Base-by-base conservation (phyloP, 2,113 vertebrate genomes). In the Chunga burmeisteri region DNA sequence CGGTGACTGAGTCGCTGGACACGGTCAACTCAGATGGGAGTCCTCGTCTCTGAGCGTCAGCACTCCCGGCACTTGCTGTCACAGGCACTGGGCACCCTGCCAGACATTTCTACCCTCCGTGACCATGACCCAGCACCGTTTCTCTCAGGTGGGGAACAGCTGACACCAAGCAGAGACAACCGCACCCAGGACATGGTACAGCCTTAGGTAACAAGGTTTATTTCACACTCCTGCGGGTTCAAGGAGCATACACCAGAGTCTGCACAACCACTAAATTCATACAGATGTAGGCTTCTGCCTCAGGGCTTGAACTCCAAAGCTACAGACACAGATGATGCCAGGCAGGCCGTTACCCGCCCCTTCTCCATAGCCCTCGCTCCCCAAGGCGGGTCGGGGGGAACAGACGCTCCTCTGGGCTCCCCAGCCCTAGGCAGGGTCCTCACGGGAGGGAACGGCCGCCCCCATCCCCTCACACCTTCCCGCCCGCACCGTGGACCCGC, bases 11-110 rank as follows among this genome's bases (percentile, higher is more conserved):
- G 20, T 19, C 0, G 19, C 12, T 20, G 22, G 16, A 27, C 16
- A 11, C 0, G 1, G 10, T 55, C 2, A 1, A 0, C 36, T 13
- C 0, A 1, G 16, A 44, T 1, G 2, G n/a, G 10, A 46, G 11
- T 0, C 11, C 1, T 0, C 2, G 0, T 15, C 23, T 22, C 38
- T 2, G 34, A 61, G 61, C 65, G 17, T 7, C 61, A 58, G 59
- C 47, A 23, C 25, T 11, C 7, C 59, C 6, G 25, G 34, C 75
- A 27, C 27, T 11, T 1, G 21, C 32, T 0, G 7, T 8, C 6
- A 1, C 44, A 22, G 50, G 42, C 34, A 1, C 9, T 1, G 9
- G 66, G 61, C 44, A 17, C 0, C 7, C 42, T 46, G 55, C 59
- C 85, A 46, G 78, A 2, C 13, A 17, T 9, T 47, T 3, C 13